Conservation (phyloP, 2,797 vertebrate genomes). For the Arnoldichthys spilopterus region DNA sequence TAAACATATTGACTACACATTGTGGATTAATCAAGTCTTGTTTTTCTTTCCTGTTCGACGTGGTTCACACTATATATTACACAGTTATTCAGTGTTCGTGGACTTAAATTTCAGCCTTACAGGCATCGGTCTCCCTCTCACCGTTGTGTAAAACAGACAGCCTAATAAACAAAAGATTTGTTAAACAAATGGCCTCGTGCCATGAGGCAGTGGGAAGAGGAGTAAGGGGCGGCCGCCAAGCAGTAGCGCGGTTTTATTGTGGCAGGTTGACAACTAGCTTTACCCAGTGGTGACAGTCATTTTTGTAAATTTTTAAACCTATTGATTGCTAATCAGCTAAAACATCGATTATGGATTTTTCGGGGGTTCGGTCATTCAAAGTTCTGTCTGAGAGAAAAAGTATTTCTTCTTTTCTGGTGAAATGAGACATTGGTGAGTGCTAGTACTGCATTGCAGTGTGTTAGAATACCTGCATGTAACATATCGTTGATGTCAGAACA, state of each 20-base stretch:
- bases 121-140: neutral
- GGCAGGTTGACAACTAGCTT: neutral
- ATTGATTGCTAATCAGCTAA: no score
- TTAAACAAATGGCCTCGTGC: slow-evolving; percentile 1
- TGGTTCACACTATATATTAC: neutral
- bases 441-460: no score
- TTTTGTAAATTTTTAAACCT: neutral
- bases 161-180: neutral
- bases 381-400: no score
- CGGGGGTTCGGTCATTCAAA: neutral
- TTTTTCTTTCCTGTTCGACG: neutral
- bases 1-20: slow-evolving; percentile 14
- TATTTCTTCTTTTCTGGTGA: no score
- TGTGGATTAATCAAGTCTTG: neutral
- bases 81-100: neutral
- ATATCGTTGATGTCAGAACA: no score
- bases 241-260: neutral
- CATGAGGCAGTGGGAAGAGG: neutral
- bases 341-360: no score
- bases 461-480: no score
- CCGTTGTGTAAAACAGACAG: neutral
- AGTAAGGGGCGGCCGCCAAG: neutral
- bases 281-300: neutral
- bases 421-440: no score
- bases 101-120: neutral